These are phyloP conservation scores for Vannuccia rotundouncinata DNA, from an alignment of 2,888 invertebrate species.

Conservation along the genomic window DNA sequence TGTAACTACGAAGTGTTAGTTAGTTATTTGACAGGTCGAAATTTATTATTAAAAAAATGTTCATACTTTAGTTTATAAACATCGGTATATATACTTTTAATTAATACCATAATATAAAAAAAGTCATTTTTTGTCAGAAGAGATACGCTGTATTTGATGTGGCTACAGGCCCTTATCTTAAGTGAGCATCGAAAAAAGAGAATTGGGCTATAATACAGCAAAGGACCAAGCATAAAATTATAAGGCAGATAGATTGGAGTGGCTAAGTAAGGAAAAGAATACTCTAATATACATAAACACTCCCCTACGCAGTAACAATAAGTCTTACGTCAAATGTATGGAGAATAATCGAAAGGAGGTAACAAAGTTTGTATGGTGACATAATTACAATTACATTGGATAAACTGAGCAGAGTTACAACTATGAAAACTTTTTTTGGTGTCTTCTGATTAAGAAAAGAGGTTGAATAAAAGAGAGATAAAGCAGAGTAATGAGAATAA, in stretches of 20 bases:
- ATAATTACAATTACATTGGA: neutral
- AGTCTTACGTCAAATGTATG: neutral
- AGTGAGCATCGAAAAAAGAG: neutral
- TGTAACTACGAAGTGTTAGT: too few relatives aligned
- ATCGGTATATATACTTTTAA: too few relatives aligned
- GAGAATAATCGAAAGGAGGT: neutral
- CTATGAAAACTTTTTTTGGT: too few relatives aligned
- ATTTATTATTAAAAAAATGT: too few relatives aligned
- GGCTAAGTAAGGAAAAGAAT: neutral
- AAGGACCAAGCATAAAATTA: neutral
- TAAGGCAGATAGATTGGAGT: neutral
- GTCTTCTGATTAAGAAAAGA: neutral
- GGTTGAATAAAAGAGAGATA: neutral
- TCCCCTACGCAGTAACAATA: neutral
- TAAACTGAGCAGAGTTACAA: neutral
- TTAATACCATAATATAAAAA: too few relatives aligned
- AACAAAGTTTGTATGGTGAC: neutral
- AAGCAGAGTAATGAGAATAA: neutral
- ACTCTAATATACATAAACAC: slow-evolving; percentile 7
- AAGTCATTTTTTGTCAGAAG: neutral
- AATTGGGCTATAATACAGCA: neutral
- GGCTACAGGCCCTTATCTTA: slow-evolving; percentile 10
- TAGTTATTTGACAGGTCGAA: too few relatives aligned
- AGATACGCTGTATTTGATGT: slow-evolving; percentile 18
- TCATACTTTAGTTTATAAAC: too few relatives aligned